These are phyloP conservation scores for Zosterops borbonicus DNA, from an alignment of 2,113 vertebrate species.

Conservation along the genomic window DNA sequence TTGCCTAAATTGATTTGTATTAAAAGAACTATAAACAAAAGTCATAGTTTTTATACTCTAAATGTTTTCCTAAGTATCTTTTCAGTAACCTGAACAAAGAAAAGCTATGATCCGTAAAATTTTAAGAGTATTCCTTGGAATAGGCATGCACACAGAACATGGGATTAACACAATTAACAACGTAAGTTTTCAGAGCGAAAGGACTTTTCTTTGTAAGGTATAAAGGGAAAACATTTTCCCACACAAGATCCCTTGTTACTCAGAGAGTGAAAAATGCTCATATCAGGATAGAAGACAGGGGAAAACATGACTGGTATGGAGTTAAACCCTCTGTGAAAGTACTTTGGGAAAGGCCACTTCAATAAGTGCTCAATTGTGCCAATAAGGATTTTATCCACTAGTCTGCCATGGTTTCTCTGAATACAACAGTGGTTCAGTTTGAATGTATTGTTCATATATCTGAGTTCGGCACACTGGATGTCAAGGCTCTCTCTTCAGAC, in stretches of 20 bases:
- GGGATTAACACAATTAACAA: neutral
- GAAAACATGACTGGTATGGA: neutral
- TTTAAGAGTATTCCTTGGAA: neutral
- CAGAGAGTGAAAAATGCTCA: conserved; percentile 12
- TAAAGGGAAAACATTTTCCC: neutral
- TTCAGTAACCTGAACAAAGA: neutral
- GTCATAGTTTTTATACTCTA: neutral
- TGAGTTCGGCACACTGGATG: neutral
- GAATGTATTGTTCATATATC: neutral
- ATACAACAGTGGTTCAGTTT: conserved; percentile 13
- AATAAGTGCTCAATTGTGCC: neutral
- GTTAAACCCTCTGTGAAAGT: conserved; percentile 2
- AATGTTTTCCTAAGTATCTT: neutral
- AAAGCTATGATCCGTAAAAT: neutral
- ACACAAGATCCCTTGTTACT: neutral
- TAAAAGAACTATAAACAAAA: neutral
- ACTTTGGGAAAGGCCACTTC: conserved; percentile 17
- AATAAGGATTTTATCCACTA: conserved; percentile 19
- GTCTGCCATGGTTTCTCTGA: neutral
- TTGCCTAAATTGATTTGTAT: neutral
- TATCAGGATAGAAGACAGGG: neutral
- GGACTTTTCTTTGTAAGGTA: neutral
- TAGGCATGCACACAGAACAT: neutral
- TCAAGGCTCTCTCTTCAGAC: conserved; percentile 14
- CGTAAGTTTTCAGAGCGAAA: neutral